These are phyloP conservation scores for Cheilosia soror DNA, from an alignment of 2,888 invertebrate species.

Conservation along the genomic window DNA sequence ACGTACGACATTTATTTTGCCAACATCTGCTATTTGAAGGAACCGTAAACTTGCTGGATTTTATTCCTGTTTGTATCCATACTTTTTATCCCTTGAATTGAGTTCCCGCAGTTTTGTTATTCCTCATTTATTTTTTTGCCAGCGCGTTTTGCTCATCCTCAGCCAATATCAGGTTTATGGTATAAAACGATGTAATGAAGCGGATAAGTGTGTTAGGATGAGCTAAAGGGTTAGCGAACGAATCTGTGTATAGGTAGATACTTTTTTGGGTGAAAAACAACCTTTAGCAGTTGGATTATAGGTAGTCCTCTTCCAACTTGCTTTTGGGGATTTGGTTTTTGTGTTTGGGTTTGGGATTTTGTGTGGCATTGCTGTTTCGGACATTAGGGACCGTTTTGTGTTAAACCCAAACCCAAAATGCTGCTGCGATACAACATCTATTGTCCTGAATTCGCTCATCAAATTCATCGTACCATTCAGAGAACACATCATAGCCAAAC, in stretches of 20 bases:
- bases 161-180: slow-evolving; percentile 4
- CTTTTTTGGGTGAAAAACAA: not conserved
- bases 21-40: slow-evolving; percentile 8
- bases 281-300: too few relatives aligned
- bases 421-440: not conserved
- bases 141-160: not conserved
- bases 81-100: not conserved
- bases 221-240: not conserved
- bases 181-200: slow-evolving; percentile 26
- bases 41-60: not conserved
- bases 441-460: not conserved
- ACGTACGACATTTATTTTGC: not conserved
- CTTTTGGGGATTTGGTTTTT: too few relatives aligned
- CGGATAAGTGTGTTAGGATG: slow-evolving; percentile 2
- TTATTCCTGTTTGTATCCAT: not conserved
- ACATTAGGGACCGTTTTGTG: not conserved
- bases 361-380: too few relatives aligned
- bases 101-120: not conserved
- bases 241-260: not conserved
- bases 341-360: too few relatives aligned
- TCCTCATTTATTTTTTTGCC: not conserved
- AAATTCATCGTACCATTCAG: not conserved
- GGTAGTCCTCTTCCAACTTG: too few relatives aligned
- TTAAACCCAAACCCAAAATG: not conserved
- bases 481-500: not conserved